A percentile compares a stretch with the other conserved stretches of the same genome.
phyloP scores from a whole-genome alignment of 2,113 vertebrate genomes.

The Jacana jacana region DNA sequence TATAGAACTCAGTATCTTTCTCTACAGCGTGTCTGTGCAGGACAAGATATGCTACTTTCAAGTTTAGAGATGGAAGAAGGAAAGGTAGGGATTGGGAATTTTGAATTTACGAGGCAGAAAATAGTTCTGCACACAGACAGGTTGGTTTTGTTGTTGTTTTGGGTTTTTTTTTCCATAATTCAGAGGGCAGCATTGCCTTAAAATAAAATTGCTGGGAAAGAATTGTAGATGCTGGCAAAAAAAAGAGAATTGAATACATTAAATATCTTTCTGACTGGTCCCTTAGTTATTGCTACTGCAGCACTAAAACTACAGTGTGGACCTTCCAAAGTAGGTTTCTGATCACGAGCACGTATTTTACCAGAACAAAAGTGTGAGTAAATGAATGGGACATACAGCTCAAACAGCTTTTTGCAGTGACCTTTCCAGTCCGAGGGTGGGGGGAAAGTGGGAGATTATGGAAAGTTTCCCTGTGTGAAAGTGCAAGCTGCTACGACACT shows the following conservation, averaged over 20 bases:
- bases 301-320: background rate
- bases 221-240: background rate
- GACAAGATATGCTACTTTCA: background rate
- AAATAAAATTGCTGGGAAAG: background rate
- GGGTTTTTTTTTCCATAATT: background rate
- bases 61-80: background rate
- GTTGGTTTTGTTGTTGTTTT: background rate
- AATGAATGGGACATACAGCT: background rate
- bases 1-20: background rate
- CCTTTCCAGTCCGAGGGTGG: background rate
- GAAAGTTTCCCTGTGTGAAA: background rate
- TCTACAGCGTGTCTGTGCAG: background rate
- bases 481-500: background rate
- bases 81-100: background rate
- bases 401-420: background rate
- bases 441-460: background rate
- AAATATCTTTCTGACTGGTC: background rate
- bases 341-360: background rate
- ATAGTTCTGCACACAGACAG: background rate
- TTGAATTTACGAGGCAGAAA: background rate
- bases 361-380: background rate
- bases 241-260: background rate
- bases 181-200: background rate
- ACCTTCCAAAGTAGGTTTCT: background rate
- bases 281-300: background rate